Evolutionary conservation across 2,113 vertebrate species (phyloP).

Genomic region (Archocentrus centrarchus): DNA sequence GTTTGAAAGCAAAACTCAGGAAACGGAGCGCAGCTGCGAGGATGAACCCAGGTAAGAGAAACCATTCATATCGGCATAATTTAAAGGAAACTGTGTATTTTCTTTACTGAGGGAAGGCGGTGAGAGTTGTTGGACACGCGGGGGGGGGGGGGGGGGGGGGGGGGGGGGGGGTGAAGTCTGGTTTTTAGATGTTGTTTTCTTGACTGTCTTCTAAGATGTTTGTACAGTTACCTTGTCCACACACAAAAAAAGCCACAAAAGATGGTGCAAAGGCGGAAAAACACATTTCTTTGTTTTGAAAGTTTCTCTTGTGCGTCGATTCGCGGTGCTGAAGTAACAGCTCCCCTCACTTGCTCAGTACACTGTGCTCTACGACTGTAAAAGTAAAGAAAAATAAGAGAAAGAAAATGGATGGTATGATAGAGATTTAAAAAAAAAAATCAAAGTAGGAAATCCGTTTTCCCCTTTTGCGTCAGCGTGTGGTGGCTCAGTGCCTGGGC

Average conservation of each 20-base stretch:
- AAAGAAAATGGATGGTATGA: neutral
- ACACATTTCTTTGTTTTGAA: neutral
- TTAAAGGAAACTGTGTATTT: neutral
- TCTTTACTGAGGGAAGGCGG: accelerated
- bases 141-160: neutral
- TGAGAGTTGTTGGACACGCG: neutral
- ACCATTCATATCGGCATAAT: neutral
- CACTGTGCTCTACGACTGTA: neutral
- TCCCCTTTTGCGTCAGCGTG: slow-evolving; percentile 6
- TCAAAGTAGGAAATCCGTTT: slow-evolving; percentile 5
- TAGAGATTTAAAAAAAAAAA: neutral
- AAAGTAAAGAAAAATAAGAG: neutral
- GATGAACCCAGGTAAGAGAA: slow-evolving; percentile 71
- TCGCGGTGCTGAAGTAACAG: slow-evolving; percentile 56
- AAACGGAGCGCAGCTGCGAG: slow-evolving; percentile 33
- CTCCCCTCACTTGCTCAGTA: neutral
- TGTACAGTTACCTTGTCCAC: neutral
- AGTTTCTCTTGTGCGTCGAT: neutral
- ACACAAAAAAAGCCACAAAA: neutral
- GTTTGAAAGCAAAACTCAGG: slow-evolving; percentile 27
- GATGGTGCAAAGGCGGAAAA: neutral
- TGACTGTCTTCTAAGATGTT: neutral
- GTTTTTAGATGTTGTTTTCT: accelerated
- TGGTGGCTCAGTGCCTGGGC: slow-evolving; percentile 27
- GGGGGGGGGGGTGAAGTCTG: neutral